Conservation (phyloP, 2,113 vertebrate genomes). For the Eulacestoma nigropectus region DNA sequence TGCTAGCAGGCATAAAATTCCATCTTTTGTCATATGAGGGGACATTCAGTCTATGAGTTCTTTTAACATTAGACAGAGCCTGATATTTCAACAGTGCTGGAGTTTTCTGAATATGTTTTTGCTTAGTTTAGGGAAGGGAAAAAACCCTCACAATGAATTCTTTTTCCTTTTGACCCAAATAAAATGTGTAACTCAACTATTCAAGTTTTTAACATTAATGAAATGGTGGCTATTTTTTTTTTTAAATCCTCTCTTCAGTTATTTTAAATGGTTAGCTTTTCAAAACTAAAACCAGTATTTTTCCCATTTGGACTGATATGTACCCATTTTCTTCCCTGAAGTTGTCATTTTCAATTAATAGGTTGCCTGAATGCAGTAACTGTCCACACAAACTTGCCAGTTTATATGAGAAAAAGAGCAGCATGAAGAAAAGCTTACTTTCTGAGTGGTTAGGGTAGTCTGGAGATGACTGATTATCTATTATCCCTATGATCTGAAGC, state of each 20-base stretch:
- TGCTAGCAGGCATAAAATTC: neutral
- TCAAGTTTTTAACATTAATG: neutral
- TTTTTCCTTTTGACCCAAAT: neutral
- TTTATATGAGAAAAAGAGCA: neutral
- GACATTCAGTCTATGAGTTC: neutral
- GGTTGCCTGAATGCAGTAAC: neutral
- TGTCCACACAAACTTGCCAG: neutral
- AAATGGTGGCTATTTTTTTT: neutral
- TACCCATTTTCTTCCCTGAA: neutral
- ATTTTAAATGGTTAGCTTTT: neutral
- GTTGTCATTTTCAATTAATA: neutral
- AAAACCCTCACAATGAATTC: accelerated
- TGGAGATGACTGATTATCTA: neutral
- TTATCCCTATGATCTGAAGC: neutral
- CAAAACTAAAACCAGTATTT: neutral
- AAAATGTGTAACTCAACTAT: neutral
- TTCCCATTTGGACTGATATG: neutral
- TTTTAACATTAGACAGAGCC: neutral
- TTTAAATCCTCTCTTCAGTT: neutral
- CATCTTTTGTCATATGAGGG: neutral
- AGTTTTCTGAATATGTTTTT: neutral
- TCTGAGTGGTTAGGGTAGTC: neutral
- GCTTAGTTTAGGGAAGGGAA: neutral
- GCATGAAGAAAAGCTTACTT: neutral
- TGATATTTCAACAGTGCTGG: neutral